These are phyloP conservation scores for Sycophila sp. DNA, from an alignment of 1,140 invertebrate genomes.

Conservation along the genomic window DNA sequence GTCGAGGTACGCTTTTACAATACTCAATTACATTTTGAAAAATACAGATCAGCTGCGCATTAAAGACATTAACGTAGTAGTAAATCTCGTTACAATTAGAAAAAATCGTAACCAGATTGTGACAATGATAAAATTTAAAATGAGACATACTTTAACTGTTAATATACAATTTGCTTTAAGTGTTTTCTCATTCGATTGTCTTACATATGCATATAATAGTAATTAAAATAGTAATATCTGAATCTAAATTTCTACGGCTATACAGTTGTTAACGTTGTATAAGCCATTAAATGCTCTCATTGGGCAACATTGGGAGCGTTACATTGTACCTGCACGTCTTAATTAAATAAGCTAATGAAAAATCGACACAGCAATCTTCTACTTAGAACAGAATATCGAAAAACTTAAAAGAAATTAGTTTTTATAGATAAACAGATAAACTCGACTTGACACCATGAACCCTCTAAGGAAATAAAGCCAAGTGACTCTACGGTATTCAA, in stretches of 20 bases:
- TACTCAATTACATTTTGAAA: slow-evolving; percentile 29
- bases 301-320: slow-evolving; percentile 7
- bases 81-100: slow-evolving; percentile 13
- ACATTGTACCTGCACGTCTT: slow-evolving; percentile 17
- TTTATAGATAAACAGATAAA: slow-evolving; percentile 34
- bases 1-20: slow-evolving; percentile 36
- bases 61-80: slow-evolving; percentile 23
- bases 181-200: slow-evolving; percentile 30
- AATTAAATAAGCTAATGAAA: slow-evolving; percentile 23
- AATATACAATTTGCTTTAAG: slow-evolving; percentile 31
- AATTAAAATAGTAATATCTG: slow-evolving; percentile 28
- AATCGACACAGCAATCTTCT: slow-evolving; percentile 32
- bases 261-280: neutral
- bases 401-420: slow-evolving; percentile 22
- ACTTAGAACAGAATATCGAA: slow-evolving; percentile 16
- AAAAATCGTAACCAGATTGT: slow-evolving; percentile 26
- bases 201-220: slow-evolving; percentile 28
- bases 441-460: slow-evolving; percentile 32
- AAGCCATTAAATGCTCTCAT: neutral
- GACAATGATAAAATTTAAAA: slow-evolving; percentile 34
- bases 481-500: slow-evolving; percentile 25
- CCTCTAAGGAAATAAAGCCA: slow-evolving; percentile 21
- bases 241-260: slow-evolving; percentile 7
- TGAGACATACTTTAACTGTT: slow-evolving; percentile 35
- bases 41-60: slow-evolving; percentile 29